phyloP scores from a whole-genome alignment of 2,113 vertebrate species.

The Nothoprocta pentlandii region DNA sequence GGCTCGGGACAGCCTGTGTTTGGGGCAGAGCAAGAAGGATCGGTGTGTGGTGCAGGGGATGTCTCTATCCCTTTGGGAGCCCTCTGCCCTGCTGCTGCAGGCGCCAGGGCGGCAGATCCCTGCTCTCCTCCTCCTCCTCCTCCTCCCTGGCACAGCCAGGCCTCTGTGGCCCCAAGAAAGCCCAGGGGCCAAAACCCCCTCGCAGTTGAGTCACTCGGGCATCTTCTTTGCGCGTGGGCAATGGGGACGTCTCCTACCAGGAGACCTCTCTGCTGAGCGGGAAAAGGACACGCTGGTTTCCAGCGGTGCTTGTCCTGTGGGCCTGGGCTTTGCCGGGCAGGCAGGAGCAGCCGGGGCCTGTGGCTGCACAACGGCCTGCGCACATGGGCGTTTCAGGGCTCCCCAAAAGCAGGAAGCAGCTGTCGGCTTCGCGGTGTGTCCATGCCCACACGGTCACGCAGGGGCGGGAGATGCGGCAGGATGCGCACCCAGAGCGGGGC shows the following conservation, averaged over 20 bases:
- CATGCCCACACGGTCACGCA: too few species aligned
- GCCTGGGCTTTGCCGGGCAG: not conserved
- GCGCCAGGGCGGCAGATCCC: not conserved
- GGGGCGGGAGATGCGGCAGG: too few species aligned
- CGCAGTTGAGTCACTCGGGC: accelerated
- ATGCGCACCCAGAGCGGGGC: too few species aligned
- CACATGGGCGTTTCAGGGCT: not conserved
- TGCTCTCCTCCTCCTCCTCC: not conserved
- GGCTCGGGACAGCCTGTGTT: not conserved
- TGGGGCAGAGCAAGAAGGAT: not conserved
- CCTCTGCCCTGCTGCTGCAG: not conserved
- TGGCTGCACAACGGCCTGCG: not conserved
- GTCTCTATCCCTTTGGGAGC: not conserved
- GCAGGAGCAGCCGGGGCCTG: not conserved
- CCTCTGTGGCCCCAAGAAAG: not conserved
- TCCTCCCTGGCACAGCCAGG: accelerated
- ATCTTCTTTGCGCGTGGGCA: not conserved
- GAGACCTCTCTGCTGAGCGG: not conserved
- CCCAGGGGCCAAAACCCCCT: not conserved
- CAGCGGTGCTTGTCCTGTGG: not conserved
- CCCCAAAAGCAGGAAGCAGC: too few species aligned
- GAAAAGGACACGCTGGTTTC: not conserved
- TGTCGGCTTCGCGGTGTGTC: too few species aligned
- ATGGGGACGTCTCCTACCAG: not conserved
- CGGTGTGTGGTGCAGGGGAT: accelerated